Evolutionary conservation across 2,797 vertebrate genomes (phyloP).

Genomic region (Borostomias antarcticus): DNA sequence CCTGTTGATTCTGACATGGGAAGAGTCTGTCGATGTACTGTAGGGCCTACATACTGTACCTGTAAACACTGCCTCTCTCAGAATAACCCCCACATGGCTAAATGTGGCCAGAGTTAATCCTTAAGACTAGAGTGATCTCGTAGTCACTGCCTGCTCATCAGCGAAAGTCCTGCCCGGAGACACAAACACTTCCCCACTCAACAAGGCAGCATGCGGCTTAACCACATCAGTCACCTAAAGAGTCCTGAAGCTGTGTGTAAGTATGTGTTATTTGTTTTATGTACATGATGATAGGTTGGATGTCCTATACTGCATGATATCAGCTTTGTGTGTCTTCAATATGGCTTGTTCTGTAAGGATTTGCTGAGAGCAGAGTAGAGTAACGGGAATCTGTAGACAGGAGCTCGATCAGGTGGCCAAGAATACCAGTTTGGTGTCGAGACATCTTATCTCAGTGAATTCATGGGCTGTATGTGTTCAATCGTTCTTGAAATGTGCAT

Average conservation of each 20-base stretch:
- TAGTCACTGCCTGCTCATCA: conserved; percentile 40
- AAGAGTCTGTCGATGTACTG: conserved; percentile 17
- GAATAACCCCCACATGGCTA: conserved; percentile 66
- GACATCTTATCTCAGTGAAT: background rate
- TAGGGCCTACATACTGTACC: too few species aligned
- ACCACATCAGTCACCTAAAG: conserved; percentile 18
- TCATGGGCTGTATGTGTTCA: background rate
- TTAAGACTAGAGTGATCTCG: conserved; percentile 52
- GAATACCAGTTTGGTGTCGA: background rate
- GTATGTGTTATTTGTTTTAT: conserved; percentile 34
- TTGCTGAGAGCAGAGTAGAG: background rate
- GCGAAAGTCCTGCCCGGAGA: conserved; percentile 55
- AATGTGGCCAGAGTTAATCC: conserved; percentile 74
- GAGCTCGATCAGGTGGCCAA: background rate
- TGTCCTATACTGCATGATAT: background rate
- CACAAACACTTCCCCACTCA: conserved; percentile 35
- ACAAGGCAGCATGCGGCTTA: conserved; percentile 48
- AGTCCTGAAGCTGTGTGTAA: conserved; percentile 55
- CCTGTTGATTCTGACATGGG: background rate
- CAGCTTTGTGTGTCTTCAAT: background rate
- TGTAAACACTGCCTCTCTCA: conserved; percentile 44
- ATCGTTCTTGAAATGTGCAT: background rate
- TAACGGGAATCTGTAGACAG: background rate
- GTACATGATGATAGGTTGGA: background rate
- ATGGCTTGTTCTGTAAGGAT: background rate